Percentiles rank a stretch among this genome's conserved stretches.
phyloP scores from a whole-genome alignment of 30 jellyfish, hydroid and myxozoan genomes.

The Aurelia sp. region DNA sequence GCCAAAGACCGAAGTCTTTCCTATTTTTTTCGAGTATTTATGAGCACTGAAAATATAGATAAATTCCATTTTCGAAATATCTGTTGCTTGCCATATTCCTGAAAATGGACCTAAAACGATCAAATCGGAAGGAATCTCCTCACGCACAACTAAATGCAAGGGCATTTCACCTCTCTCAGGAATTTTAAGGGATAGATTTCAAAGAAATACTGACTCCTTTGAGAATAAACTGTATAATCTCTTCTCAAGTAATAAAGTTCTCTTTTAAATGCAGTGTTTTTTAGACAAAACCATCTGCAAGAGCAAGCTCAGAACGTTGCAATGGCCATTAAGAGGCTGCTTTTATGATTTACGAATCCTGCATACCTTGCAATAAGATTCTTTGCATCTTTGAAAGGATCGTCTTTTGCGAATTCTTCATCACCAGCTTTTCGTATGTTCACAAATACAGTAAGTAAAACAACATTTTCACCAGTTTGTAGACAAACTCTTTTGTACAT shows the following conservation, averaged over 20 bases:
- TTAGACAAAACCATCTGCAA: background rate
- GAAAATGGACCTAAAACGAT: too few species aligned
- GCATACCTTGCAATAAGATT: constrained; percentile 92
- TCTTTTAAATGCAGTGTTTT: background rate
- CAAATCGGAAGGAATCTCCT: too few species aligned
- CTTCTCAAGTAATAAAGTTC: background rate
- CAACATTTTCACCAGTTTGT: constrained; percentile 98
- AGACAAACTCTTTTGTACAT: constrained; percentile 98
- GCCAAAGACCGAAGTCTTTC: too few species aligned
- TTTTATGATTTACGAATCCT: background rate
- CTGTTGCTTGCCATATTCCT: too few species aligned
- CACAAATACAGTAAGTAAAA: constrained; percentile 87
- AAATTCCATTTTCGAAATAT: too few species aligned
- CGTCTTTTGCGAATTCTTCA: constrained; percentile 76
- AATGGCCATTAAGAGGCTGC: background rate
- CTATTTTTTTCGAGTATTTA: too few species aligned
- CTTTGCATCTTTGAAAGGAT: constrained; percentile 85
- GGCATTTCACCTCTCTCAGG: too few species aligned
- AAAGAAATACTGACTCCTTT: too few species aligned
- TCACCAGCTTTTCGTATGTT: constrained; percentile 82
- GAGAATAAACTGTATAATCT: background rate
- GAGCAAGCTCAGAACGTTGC: too few species aligned
- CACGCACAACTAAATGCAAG: too few species aligned
- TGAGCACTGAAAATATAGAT: too few species aligned
- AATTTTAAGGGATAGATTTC: too few species aligned